Percentiles rank a stretch among this genome's conserved stretches.
Conservation (phyloP, 2,888 invertebrate species). For the Atrina japonica region DNA sequence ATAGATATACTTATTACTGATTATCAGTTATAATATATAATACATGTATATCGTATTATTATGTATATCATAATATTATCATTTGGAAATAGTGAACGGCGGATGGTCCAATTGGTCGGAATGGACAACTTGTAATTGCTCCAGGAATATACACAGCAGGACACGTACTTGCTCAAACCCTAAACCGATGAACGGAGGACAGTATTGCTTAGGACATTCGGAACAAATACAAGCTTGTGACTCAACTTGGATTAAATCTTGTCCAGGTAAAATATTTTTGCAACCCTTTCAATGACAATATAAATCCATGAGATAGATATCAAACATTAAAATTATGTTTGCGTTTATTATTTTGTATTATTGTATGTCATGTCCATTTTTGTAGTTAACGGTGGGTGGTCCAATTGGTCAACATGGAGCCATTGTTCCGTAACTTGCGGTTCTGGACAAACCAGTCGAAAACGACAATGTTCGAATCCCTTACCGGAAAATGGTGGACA, state of each 20-base stretch:
- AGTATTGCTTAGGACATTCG: conserved; percentile 8
- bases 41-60: too few species aligned
- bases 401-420: conserved; percentile 29
- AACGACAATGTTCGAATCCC: conserved; percentile 5
- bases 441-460: conserved; percentile 12
- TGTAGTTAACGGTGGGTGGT: conserved; percentile 25
- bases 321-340: too few species aligned
- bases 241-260: background rate
- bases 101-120: conserved; percentile 18
- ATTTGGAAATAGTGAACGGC: conserved; percentile 21
- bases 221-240: background rate
- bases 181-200: conserved; percentile 8
- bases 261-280: conserved; percentile 20
- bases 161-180: conserved; percentile 20
- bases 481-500: conserved; percentile 16
- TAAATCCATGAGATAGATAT: too few species aligned
- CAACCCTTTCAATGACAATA: background rate
- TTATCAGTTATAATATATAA: too few species aligned
- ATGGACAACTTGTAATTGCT: conserved; percentile 23
- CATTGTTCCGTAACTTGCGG: conserved; percentile 24
- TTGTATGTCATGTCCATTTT: too few species aligned
- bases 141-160: background rate
- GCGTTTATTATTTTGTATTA: too few species aligned
- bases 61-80: too few species aligned
- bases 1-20: too few species aligned